Base-by-base conservation (phyloP, 1,140 invertebrate genomes). In the Drosophila oshimai region DNA sequence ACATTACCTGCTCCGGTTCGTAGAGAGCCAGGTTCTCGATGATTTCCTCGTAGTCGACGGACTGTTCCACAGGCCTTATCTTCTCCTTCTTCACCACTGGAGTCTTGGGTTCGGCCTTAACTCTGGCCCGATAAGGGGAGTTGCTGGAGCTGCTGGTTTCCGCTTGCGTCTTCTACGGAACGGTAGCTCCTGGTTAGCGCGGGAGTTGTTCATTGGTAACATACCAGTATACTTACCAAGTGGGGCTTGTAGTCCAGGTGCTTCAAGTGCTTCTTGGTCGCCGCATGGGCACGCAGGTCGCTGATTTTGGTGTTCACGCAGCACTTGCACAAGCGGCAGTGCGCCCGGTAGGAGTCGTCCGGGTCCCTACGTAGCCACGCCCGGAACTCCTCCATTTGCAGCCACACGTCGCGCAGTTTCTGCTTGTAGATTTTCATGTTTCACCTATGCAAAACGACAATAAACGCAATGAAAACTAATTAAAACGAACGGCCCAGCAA, bases 301-400 rank as follows among this genome's bases (percentile, higher is more conserved):
- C 70, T 79, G n/a, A 84, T 68, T 58, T 84, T 84, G 15, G 79
- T 84, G 42, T 84, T 84, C 6, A 84, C 80, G n/a, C 80, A 72
- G 44, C 79, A 84, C 47, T 84, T 84, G 51, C 79, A 84, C 9
- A 80, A 71, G n/a, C 81, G 71, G 20, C 79, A 84, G 6, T 69
- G 75, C 22, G 79, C 79, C n/a, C 79, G 60, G 17, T 84, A 84
- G 4, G 79, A 80, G 31, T 84, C 79, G 17, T 84, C 80, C 2
- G 80, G 79, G 13, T 84, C 81, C 7, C 79, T 55, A 0, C 79
- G 64, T 33, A 84, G 18, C 79, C 79, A 84, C 2, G 55, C 54
- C 20, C 65, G 42, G 29, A 84, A 84, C 51, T 84, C 79, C 0
- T 83, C 80, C 79, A 84, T 84, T 26, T 80, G 80, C 5, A 84